Evolutionary conservation across 1,140 invertebrate genomes (phyloP), one percentile per base, ranked within the genome.

Genomic region (Calosoma granatense): DNA sequence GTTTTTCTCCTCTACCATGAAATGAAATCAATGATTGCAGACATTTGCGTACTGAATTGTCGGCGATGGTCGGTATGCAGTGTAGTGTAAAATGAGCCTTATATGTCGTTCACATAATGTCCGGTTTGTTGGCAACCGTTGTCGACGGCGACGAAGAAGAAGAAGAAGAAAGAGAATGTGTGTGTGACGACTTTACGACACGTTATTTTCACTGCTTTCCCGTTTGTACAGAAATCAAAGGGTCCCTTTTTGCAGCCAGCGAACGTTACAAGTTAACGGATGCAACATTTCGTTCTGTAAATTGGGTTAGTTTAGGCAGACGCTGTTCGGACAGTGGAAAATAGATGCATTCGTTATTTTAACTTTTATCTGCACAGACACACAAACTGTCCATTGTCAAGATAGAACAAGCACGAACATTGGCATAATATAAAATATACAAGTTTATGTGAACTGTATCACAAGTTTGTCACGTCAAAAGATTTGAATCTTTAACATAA

Each of bases 241-340:
- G 51, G 30, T 51, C 47, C 41, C 30, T 47, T 39, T 52, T 57
- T 60, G 43, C 57, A 53, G 56, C 23, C 55, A 43, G 39, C 55
- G 47, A 23, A 56, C 53, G 55, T 53, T 55, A 60, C 51, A 30
- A 39, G 47, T 20, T 57, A 54, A 52, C 52, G 54, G 57, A 60
- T 60, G 56, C 57, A 14, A 41, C 19, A 57, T 51, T 26, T 56
- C 52, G 54, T 54, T 52, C 53, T 54, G 56, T 52, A 58, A 58
- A 58, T 58, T 58, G 56, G 56, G 56, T 58, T 58, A 54, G 56
- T 58, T 58, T 55, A 43, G 51, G 26, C 52, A 39, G 41, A 58
- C 53, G 56, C 53, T 54, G 56, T 58, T 53, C 56, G 56, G 53
- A 58, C 51, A 58, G 26, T 36, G 26, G 26, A 36, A 36, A 36